These are phyloP conservation scores for Mesochorus sp. DNA, from an alignment of 2,888 invertebrate genomes.

Conservation along the genomic window DNA sequence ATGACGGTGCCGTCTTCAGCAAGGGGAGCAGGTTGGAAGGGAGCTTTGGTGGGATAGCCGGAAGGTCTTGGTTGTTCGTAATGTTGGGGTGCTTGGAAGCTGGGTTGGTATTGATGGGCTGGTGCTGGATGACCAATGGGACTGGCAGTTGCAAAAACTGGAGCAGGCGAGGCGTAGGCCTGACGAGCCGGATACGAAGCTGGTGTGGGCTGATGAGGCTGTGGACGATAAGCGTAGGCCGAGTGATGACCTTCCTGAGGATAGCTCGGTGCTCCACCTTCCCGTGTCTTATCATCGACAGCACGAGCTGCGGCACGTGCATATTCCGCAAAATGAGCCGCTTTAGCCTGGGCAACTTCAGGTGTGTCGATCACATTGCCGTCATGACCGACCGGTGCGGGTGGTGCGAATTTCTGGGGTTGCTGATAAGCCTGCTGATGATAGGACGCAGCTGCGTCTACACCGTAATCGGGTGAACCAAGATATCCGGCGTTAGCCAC, in stretches of 20 bases:
- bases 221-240: slow-evolving; percentile 59
- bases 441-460: slow-evolving; percentile 44
- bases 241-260: slow-evolving; percentile 61
- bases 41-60: slow-evolving; percentile 67
- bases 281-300: slow-evolving; percentile 70
- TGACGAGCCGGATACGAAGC: slow-evolving; percentile 61
- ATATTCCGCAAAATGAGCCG: slow-evolving; percentile 80
- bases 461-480: slow-evolving; percentile 65
- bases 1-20: slow-evolving; percentile 80
- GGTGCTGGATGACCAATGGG: slow-evolving; percentile 59
- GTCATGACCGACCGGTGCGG: slow-evolving; percentile 79
- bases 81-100: slow-evolving; percentile 58
- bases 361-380: slow-evolving; percentile 81
- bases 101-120: slow-evolving; percentile 52
- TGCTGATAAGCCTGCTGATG: slow-evolving; percentile 57
- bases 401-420: slow-evolving; percentile 70
- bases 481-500: slow-evolving; percentile 73
- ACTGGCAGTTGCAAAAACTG: slow-evolving; percentile 60
- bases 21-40: slow-evolving; percentile 79
- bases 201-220: slow-evolving; percentile 50
- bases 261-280: slow-evolving; percentile 61
- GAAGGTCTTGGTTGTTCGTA: slow-evolving; percentile 63
- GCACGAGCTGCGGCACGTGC: slow-evolving; percentile 79
- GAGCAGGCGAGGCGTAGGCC: slow-evolving; percentile 62
- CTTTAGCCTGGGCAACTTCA: slow-evolving; percentile 81